phyloP scores from a whole-genome alignment of 2,113 vertebrate species.

The Cacatua alba region DNA sequence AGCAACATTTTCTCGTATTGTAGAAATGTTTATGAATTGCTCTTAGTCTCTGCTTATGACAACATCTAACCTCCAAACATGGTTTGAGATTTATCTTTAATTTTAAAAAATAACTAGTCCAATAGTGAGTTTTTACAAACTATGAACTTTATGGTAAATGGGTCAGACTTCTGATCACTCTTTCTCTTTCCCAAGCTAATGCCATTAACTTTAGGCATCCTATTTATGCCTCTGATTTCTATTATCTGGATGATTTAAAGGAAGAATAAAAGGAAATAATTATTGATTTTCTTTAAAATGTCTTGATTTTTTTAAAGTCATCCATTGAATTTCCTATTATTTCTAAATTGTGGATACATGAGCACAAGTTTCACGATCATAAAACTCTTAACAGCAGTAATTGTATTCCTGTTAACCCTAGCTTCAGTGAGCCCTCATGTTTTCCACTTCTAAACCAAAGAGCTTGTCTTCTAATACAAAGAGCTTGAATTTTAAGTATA shows the following conservation, averaged over 20 bases:
- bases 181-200: background rate
- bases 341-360: background rate
- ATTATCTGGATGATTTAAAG: constrained; percentile 7
- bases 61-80: background rate
- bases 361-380: constrained; percentile 8
- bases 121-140: background rate
- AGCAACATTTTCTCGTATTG: background rate
- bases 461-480: constrained; percentile 8
- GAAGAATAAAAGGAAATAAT: constrained; percentile 34
- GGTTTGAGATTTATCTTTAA: background rate
- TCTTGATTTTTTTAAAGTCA: background rate
- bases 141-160: background rate
- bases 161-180: constrained; percentile 3
- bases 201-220: constrained; percentile 3
- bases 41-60: background rate
- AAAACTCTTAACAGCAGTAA: constrained; percentile 16
- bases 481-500: constrained; percentile 36
- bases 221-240: constrained; percentile 21
- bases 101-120: background rate
- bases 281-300: background rate
- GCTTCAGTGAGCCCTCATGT: background rate
- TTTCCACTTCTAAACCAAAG: background rate
- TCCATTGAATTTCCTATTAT: background rate
- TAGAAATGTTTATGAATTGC: constrained; percentile 14
- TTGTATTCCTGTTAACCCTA: constrained; percentile 7